Evolutionary conservation across 37 sponge, comb jelly and placozoan species (phyloP).

Genomic region (Haliclona indistincta): DNA sequence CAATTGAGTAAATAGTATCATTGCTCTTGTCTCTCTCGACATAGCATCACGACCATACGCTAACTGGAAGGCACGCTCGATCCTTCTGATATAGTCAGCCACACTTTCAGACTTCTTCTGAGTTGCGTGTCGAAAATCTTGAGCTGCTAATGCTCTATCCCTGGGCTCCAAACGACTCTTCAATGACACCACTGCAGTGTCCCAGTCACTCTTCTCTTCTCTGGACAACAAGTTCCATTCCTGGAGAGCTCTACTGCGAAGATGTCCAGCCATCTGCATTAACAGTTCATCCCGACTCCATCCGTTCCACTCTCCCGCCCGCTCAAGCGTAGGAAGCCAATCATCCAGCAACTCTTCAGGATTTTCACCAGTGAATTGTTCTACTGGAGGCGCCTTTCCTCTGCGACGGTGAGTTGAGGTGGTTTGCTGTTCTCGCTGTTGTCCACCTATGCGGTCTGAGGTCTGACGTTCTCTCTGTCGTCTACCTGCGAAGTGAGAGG

Average conservation of each 20-base stretch:
- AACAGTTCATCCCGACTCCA: conserved; percentile 49
- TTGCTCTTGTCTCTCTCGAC: conserved; percentile 22
- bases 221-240: conserved; percentile 44
- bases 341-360: conserved; percentile 34
- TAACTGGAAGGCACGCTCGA: conserved; percentile 28
- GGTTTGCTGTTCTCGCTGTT: too few species aligned
- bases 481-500: too few species aligned
- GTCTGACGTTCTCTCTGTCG: too few species aligned
- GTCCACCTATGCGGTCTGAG: too few species aligned
- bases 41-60: conserved; percentile 41
- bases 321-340: conserved; percentile 39
- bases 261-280: conserved; percentile 60
- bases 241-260: conserved; percentile 47
- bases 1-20: conserved; percentile 24
- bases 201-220: background rate
- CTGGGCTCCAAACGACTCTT: conserved; percentile 21
- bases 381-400: conserved; percentile 38
- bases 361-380: conserved; percentile 46
- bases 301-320: conserved; percentile 41
- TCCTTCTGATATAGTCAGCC: conserved; percentile 21
- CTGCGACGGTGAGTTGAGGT: background rate
- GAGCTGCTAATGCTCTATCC: conserved; percentile 22
- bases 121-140: conserved; percentile 36
- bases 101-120: conserved; percentile 31
- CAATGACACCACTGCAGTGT: conserved; percentile 15